Evolutionary conservation across 2,113 vertebrate species (phyloP).

Genomic region (Elachura formosa): DNA sequence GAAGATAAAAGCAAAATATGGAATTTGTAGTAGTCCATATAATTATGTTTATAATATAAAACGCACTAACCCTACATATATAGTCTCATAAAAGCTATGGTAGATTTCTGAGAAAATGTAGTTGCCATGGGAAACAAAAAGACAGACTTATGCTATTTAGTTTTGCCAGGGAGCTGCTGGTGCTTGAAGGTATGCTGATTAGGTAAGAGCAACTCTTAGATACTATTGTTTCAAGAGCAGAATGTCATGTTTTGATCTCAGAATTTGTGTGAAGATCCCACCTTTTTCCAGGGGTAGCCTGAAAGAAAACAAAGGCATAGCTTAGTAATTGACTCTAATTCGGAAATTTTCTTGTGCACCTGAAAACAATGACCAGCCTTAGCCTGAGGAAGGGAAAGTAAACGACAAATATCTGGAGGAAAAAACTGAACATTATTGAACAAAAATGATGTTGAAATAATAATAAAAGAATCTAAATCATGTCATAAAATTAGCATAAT

Average conservation of each 20-base stretch:
- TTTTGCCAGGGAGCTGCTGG: not conserved
- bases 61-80: not conserved
- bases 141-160: not conserved
- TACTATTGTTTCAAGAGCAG: not conserved
- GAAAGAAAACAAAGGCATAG: not conserved
- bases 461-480: not conserved
- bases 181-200: not conserved
- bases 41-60: not conserved
- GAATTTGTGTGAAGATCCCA: not conserved
- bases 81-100: not conserved
- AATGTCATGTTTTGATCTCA: not conserved
- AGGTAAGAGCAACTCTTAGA: not conserved
- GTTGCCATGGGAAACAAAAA: constrained; percentile 12
- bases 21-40: not conserved
- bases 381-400: not conserved
- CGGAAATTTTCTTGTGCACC: not conserved
- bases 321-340: not conserved
- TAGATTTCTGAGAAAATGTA: not conserved
- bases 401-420: not conserved
- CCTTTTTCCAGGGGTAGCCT: not conserved
- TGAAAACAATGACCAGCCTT: not conserved
- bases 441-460: not conserved
- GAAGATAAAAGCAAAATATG: not conserved
- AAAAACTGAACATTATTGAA: not conserved
- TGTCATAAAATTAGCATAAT: not conserved